Evolutionary conservation across 2,113 vertebrate species (phyloP).

Genomic region (Lynx canadensis): DNA sequence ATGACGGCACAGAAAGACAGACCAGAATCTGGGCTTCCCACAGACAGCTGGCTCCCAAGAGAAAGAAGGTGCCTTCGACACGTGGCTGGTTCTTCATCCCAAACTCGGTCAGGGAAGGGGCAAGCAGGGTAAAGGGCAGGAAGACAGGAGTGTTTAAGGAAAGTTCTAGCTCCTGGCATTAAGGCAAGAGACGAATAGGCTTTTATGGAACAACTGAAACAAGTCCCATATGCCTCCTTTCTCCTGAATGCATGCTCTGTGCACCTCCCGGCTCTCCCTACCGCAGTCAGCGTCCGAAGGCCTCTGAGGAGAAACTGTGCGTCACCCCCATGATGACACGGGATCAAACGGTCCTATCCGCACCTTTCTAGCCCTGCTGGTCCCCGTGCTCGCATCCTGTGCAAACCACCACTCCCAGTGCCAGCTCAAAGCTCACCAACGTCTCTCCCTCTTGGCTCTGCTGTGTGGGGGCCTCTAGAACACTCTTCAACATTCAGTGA

Average conservation of each 20-base stretch:
- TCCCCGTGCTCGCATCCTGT: not conserved
- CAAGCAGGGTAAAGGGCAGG: no score
- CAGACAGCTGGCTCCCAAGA: not conserved
- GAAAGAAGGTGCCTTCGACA: not conserved
- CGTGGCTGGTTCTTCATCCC: not conserved
- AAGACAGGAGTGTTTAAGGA: not conserved
- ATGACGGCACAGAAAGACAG: not conserved
- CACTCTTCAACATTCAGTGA: not conserved
- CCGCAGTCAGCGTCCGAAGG: not conserved
- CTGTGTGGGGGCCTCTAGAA: not conserved
- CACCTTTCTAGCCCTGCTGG: no score
- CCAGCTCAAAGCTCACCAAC: not conserved
- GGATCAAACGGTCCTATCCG: not conserved
- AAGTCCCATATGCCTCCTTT: no score
- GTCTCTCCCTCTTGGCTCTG: not conserved
- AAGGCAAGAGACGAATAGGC: not conserved
- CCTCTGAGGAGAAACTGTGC: not conserved
- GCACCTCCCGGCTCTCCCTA: not conserved
- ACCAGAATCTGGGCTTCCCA: not conserved
- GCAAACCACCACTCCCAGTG: not conserved
- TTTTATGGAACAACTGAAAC: not conserved
- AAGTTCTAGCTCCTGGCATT: not conserved
- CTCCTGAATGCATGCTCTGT: not conserved
- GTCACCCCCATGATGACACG: not conserved
- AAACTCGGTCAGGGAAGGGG: not conserved